Percentiles rank a stretch among this genome's conserved stretches.
Evolutionary conservation across 2,113 vertebrate genomes (phyloP).

Genomic region (Scytalopus superciliaris): DNA sequence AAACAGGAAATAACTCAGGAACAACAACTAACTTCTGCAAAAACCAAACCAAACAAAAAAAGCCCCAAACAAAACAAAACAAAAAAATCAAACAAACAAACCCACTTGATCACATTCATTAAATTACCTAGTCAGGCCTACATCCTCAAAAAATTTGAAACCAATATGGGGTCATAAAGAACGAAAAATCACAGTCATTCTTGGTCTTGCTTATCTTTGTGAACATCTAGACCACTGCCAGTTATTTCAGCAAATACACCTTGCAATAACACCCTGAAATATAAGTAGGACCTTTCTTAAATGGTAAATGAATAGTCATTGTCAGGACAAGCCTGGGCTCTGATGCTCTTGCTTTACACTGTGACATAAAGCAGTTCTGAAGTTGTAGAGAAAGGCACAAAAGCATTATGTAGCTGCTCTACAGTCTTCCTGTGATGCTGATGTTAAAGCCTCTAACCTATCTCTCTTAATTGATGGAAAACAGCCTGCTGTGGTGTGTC

Average conservation of each 20-base stretch:
- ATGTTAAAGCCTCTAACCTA: not conserved
- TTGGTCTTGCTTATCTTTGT: not conserved
- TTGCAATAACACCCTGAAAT: not conserved
- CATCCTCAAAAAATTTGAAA: not conserved
- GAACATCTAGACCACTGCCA: not conserved
- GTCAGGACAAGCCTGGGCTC: not conserved
- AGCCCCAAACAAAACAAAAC: not conserved
- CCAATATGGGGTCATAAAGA: not conserved
- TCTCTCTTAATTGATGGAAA: not conserved
- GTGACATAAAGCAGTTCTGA: not conserved
- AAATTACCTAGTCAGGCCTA: not conserved
- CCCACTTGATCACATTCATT: not conserved
- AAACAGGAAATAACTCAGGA: not conserved
- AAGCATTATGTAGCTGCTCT: rapidly evolving
- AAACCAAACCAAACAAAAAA: not conserved
- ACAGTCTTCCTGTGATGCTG: not conserved
- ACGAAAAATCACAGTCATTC: not conserved
- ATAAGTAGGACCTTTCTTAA: not conserved
- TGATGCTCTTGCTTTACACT: not conserved
- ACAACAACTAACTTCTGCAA: rapidly evolving
- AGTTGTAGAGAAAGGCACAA: not conserved
- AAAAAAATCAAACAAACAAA: not conserved
- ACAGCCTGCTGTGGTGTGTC: rapidly evolving
- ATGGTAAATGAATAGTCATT: not conserved
- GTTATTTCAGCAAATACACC: not conserved